phyloP scores from a whole-genome alignment of 2,797 vertebrate genomes.

The Pitangus sulphuratus region DNA sequence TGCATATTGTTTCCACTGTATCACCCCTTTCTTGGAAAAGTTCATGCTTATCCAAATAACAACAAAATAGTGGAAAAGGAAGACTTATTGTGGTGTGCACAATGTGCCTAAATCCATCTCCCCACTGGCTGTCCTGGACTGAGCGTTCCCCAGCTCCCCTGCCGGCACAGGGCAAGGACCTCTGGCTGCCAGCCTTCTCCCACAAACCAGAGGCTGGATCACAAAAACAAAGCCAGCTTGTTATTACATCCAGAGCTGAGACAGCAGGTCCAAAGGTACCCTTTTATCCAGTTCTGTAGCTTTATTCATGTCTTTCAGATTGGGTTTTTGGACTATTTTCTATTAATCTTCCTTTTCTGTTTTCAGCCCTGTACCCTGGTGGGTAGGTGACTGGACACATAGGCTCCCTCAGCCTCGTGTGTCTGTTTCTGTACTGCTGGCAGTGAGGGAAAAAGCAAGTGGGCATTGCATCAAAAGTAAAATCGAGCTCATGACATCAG shows the following conservation, averaged over 20 bases:
- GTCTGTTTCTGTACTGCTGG: neutral
- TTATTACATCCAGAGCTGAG: neutral
- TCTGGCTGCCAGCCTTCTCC: neutral
- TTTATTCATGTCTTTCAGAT: neutral
- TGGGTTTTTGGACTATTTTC: neutral
- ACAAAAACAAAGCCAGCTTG: slow-evolving; percentile 20
- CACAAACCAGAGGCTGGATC: neutral
- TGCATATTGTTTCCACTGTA: neutral
- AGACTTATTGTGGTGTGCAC: neutral
- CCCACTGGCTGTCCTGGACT: neutral
- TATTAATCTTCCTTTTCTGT: neutral
- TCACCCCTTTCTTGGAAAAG: neutral
- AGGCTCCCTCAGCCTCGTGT: neutral
- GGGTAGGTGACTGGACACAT: neutral
- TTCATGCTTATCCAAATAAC: neutral
- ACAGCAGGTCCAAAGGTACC: neutral
- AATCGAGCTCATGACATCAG: neutral
- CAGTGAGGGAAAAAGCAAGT: neutral
- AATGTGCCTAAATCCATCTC: neutral
- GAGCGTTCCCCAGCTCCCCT: neutral
- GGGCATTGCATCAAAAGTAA: neutral
- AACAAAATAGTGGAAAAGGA: neutral
- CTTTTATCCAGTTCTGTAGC: neutral
- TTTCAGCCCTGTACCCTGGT: neutral
- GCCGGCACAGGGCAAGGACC: neutral